Evolutionary conservation across 2,113 vertebrate species (phyloP).

Genomic region (Nipponia nippon): DNA sequence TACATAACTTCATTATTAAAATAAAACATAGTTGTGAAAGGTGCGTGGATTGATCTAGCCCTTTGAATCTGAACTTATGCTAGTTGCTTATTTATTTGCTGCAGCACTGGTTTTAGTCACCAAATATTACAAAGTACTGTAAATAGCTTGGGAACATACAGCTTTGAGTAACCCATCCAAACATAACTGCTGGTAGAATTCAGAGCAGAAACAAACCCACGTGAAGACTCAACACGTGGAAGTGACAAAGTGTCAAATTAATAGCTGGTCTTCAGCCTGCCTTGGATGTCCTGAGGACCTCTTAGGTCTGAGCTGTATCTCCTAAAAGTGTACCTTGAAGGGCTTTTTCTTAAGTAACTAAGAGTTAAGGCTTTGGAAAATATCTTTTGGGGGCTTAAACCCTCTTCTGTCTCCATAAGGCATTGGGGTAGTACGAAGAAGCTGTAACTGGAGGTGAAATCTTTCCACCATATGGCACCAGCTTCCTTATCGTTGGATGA

Average conservation of each 20-base stretch:
- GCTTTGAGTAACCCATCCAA: not conserved
- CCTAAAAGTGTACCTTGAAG: not conserved
- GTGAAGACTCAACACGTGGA: not conserved
- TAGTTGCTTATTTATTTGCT: not conserved
- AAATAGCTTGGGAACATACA: not conserved
- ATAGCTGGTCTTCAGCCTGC: not conserved
- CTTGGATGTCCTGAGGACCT: not conserved
- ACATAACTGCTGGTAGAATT: not conserved
- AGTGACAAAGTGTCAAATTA: not conserved
- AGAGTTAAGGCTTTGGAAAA: not conserved
- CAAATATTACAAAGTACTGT: not conserved
- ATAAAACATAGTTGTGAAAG: not conserved
- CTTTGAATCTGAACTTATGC: not conserved
- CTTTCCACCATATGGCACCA: not conserved
- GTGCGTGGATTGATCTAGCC: not conserved
- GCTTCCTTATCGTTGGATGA: not conserved
- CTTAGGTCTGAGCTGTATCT: not conserved
- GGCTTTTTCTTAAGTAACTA: not conserved
- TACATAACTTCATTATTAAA: not conserved
- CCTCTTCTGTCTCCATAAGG: not conserved
- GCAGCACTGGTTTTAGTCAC: not conserved
- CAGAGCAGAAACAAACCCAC: not conserved
- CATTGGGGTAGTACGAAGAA: not conserved
- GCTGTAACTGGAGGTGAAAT: not conserved
- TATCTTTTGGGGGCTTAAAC: not conserved